These are phyloP conservation scores for Squalus acanthias DNA, from an alignment of 2,797 vertebrate species.

Conservation along the genomic window DNA sequence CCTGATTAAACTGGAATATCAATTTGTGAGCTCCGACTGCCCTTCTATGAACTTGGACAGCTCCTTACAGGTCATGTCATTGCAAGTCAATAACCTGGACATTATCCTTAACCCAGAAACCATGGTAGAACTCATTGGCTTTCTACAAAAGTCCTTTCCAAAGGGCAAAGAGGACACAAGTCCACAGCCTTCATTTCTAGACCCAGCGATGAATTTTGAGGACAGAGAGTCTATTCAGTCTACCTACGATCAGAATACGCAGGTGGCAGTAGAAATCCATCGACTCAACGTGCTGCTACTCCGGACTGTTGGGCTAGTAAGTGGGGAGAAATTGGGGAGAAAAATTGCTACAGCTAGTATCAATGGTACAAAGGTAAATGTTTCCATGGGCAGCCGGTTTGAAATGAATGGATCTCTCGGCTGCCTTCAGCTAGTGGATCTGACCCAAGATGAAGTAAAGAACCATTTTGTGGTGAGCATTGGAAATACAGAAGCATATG, in stretches of 20 bases:
- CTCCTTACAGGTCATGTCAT: slow-evolving; percentile 82
- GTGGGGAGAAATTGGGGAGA: slow-evolving; percentile 77
- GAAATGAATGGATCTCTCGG: slow-evolving; percentile 87
- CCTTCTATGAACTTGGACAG: slow-evolving; percentile 91
- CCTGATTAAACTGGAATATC: slow-evolving; percentile 89
- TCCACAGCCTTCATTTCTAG: slow-evolving; percentile 55
- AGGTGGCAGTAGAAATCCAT: slow-evolving; percentile 90
- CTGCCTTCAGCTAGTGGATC: slow-evolving; percentile 83
- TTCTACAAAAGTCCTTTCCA: slow-evolving; percentile 93
- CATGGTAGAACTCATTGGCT: slow-evolving; percentile 88
- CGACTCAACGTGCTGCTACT: slow-evolving; percentile 87
- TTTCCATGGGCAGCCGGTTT: slow-evolving; percentile 78
- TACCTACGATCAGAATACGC: slow-evolving; percentile 84
- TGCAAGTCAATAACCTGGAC: slow-evolving; percentile 94
- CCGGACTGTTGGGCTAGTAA: slow-evolving; percentile 72
- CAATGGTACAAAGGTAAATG: slow-evolving; percentile 84
- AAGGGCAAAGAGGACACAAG: slow-evolving; percentile 74
- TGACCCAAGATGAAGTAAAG: slow-evolving; percentile 78
- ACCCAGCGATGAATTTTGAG: slow-evolving; percentile 56
- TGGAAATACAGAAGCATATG: slow-evolving; percentile 67
- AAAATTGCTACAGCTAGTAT: slow-evolving; percentile 98
- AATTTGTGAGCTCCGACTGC: slow-evolving; percentile 94
- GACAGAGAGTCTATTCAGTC: slow-evolving; percentile 71
- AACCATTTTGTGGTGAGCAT: slow-evolving; percentile 94
- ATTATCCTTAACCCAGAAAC: slow-evolving; percentile 97